These are phyloP conservation scores for Hemitrygon akajei DNA, from an alignment of 2,797 vertebrate genomes.

Conservation along the genomic window DNA sequence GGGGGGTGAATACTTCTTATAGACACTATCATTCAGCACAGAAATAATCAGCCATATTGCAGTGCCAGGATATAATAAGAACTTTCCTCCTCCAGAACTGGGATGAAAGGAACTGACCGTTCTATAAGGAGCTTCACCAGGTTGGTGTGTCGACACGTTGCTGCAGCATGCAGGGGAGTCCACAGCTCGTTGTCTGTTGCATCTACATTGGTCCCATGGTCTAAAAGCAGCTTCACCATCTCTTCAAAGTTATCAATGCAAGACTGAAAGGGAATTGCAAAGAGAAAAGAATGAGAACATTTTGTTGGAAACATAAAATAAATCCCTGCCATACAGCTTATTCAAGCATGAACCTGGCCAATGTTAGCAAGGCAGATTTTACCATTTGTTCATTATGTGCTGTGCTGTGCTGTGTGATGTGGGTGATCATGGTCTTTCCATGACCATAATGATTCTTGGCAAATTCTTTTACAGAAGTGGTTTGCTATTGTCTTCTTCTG, in stretches of 20 bases:
- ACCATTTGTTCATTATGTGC: no score
- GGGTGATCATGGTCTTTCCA: no score
- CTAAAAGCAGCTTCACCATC: conserved; percentile 84
- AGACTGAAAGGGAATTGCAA: conserved; percentile 63
- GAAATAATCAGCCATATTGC: background rate
- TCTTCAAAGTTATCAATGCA: conserved; percentile 98
- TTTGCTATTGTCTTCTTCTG: no score
- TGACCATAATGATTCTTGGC: no score
- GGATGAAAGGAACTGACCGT: conserved; percentile 66
- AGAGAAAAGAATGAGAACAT: background rate
- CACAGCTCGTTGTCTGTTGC: conserved; percentile 93
- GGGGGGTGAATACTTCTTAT: no score
- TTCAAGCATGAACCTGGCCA: no score
- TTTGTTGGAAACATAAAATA: background rate
- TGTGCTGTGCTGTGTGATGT: no score
- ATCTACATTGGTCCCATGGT: conserved; percentile 78
- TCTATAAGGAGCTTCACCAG: conserved; percentile 88
- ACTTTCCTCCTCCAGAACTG: background rate
- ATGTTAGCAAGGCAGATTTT: no score
- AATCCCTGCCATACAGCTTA: no score
- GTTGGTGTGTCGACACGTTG: conserved; percentile 86
- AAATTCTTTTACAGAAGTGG: no score
- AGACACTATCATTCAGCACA: background rate
- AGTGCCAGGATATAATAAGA: no score
- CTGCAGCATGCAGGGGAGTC: conserved; percentile 90